phyloP scores from a whole-genome alignment of 53 echinoderm and acorn worm genomes.

The Actinopyga echinites region DNA sequence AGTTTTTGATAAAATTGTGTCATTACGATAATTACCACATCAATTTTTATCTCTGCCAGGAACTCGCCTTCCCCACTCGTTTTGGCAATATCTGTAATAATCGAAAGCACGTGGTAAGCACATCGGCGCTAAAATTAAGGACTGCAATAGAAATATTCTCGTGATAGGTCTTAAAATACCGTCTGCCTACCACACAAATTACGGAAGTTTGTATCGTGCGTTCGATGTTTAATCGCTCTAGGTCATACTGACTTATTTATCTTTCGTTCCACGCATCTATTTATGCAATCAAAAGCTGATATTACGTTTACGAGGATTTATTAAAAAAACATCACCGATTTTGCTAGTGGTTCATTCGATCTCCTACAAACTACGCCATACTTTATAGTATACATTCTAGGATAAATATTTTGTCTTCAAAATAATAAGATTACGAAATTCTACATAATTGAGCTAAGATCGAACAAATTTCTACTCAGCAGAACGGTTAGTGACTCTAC shows the following conservation, averaged over 20 bases:
- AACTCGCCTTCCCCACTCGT: neutral
- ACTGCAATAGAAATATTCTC: neutral
- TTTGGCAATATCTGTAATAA: slow-evolving; percentile 23
- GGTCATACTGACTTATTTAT: neutral
- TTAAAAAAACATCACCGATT: too few relatives aligned
- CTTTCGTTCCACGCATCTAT: too few relatives aligned
- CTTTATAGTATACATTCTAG: too few relatives aligned
- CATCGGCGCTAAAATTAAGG: slow-evolving; percentile 30
- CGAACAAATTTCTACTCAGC: too few relatives aligned
- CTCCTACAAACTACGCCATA: too few relatives aligned
- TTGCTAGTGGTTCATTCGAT: too few relatives aligned
- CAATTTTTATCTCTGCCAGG: neutral
- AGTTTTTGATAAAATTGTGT: slow-evolving; percentile 28
- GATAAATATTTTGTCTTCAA: too few relatives aligned
- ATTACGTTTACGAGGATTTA: too few relatives aligned
- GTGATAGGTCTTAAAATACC: neutral
- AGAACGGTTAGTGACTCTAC: too few relatives aligned
- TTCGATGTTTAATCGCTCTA: slow-evolving; percentile 15
- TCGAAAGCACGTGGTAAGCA: slow-evolving; percentile 23
- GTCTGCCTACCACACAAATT: slow-evolving; percentile 15
- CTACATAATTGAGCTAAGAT: too few relatives aligned
- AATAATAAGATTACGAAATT: too few relatives aligned
- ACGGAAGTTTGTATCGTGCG: neutral
- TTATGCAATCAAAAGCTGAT: too few relatives aligned
- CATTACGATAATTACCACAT: slow-evolving; percentile 23